phyloP scores from a whole-genome alignment of 2,113 vertebrate species.

The Mormoops blainvillei region DNA sequence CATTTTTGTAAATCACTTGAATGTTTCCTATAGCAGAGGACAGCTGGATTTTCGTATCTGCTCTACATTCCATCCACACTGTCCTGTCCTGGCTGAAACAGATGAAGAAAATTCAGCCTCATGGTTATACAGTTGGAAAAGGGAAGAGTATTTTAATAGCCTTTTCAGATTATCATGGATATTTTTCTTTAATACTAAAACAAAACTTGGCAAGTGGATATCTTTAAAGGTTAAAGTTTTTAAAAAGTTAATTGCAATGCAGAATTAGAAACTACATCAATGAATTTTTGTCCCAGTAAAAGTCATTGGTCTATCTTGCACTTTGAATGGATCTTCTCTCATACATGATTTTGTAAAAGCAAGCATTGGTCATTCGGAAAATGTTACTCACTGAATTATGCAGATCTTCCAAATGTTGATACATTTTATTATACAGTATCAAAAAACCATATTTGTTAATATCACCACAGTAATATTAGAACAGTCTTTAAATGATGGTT shows the following conservation, averaged over 20 bases:
- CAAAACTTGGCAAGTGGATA: background rate
- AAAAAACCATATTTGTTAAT: background rate
- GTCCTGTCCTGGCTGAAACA: background rate
- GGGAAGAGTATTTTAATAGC: background rate
- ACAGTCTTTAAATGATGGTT: background rate
- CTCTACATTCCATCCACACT: background rate
- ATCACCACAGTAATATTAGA: background rate
- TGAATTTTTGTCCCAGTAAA: background rate
- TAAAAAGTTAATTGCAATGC: background rate
- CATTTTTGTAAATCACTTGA: background rate
- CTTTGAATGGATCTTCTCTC: background rate
- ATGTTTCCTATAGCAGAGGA: background rate
- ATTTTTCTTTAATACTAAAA: background rate
- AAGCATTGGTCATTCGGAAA: background rate
- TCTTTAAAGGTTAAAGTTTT: background rate
- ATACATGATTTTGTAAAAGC: background rate
- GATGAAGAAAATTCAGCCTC: background rate
- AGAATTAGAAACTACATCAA: background rate
- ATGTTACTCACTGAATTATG: background rate
- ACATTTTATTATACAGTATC: background rate
- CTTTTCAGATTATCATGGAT: background rate
- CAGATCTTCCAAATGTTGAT: background rate
- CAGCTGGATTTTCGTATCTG: background rate
- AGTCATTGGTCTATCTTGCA: background rate
- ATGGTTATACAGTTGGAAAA: background rate